Evolutionary conservation across 92 coral and sea anemone genomes (phyloP).

Genomic region (Isaurus tuberculatus): DNA sequence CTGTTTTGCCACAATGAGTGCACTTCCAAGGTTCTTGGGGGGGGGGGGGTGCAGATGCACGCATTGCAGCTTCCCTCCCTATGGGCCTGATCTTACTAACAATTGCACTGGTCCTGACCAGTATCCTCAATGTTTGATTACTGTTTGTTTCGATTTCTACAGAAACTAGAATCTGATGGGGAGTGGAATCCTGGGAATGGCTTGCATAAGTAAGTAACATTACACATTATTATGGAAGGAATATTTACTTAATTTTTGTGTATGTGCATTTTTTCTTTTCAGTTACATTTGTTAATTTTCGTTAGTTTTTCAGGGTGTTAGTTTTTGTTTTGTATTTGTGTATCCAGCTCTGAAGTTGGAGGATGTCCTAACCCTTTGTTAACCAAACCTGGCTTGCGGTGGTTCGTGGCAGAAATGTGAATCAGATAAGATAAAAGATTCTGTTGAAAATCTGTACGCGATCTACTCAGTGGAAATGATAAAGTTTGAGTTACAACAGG

Average conservation of each 20-base stretch:
- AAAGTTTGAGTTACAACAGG: constrained; percentile 7
- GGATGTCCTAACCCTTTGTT: constrained; percentile 2
- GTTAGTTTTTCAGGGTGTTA: background rate
- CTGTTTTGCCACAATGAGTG: too few species aligned
- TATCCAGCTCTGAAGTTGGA: constrained; percentile 8
- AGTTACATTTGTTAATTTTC: constrained; percentile 5
- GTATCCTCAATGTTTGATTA: background rate
- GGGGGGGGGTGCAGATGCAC: background rate
- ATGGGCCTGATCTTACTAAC: background rate
- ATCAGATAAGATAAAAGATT: constrained; percentile 5
- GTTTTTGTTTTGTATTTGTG: background rate
- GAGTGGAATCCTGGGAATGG: constrained; percentile 6
- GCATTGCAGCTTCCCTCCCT: background rate
- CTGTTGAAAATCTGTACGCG: constrained; percentile 5
- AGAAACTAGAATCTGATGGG: constrained; percentile 18
- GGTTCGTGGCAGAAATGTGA: constrained; percentile 6
- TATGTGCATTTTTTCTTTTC: background rate
- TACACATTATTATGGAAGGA: background rate
- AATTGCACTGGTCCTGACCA: background rate
- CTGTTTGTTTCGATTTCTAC: background rate
- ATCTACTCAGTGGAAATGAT: constrained; percentile 7
- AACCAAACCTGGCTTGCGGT: background rate
- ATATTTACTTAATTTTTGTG: constrained; percentile 4
- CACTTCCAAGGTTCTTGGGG: too few species aligned
- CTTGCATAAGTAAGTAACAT: constrained; percentile 20